Evolutionary conservation across 2,113 vertebrate genomes (phyloP).

Genomic region (Albula glossodonta): DNA sequence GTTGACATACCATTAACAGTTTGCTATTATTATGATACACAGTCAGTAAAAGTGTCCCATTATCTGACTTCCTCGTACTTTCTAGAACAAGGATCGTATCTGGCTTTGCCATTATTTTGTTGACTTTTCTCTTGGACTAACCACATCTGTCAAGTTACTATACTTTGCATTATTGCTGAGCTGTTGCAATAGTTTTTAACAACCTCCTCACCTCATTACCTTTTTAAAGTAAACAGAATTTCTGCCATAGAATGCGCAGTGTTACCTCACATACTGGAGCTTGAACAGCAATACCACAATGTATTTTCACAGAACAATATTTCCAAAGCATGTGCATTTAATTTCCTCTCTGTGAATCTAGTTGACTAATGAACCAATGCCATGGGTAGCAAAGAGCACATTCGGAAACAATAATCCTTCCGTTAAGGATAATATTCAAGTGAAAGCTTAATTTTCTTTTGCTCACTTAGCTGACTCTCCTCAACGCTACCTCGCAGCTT

Average conservation of each 20-base stretch:
- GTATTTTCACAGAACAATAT: background rate
- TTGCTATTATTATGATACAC: background rate
- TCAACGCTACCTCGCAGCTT: background rate
- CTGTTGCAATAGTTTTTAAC: background rate
- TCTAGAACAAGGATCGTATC: background rate
- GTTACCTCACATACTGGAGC: slow-evolving; percentile 8
- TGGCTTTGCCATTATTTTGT: background rate
- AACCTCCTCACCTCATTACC: background rate
- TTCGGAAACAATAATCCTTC: background rate
- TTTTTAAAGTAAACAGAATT: slow-evolving; percentile 12
- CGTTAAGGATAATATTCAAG: background rate
- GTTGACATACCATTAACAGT: background rate
- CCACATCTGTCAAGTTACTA: background rate
- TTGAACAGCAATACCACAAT: background rate
- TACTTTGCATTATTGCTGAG: background rate
- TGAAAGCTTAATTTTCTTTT: background rate
- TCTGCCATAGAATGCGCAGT: background rate
- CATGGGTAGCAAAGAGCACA: background rate
- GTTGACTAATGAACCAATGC: background rate
- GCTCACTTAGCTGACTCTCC: background rate
- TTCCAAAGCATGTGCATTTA: background rate
- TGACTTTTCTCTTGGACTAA: background rate
- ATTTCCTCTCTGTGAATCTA: background rate
- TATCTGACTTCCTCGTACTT: background rate
- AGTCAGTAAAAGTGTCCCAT: background rate